Percentiles rank a stretch among this genome's conserved stretches.
These are phyloP conservation scores for Ciona savignyi DNA, from an alignment of 23 tunicate species.

Conservation along the genomic window DNA sequence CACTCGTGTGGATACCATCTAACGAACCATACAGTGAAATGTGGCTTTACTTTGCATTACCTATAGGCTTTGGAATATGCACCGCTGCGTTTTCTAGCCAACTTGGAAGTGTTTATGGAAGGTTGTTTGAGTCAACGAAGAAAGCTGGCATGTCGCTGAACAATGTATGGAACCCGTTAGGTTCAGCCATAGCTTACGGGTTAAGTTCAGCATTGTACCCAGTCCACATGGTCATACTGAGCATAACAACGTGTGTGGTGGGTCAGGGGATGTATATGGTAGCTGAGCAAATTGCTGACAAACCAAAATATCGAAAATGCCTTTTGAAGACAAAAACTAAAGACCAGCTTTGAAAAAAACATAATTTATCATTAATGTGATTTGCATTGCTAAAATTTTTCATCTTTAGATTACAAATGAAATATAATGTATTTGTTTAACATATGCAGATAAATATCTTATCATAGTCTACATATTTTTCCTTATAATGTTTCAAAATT, in stretches of 20 bases:
- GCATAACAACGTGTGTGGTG: slow-evolving; percentile 29
- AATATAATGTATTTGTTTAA: too few species aligned
- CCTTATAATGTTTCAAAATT: too few species aligned
- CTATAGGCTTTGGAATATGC: slow-evolving; percentile 35
- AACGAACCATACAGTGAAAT: background rate
- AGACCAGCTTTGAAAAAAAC: too few species aligned
- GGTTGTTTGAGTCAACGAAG: slow-evolving; percentile 34
- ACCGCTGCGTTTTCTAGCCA: slow-evolving; percentile 37
- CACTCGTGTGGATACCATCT: slow-evolving; percentile 54
- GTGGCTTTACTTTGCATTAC: slow-evolving; percentile 32
- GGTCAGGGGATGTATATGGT: slow-evolving; percentile 38
- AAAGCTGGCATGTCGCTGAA: slow-evolving; percentile 53
- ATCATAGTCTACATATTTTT: too few species aligned
- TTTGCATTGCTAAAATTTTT: too few species aligned
- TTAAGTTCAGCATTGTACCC: slow-evolving; percentile 40
- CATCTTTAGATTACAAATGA: too few species aligned
- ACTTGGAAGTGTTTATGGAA: slow-evolving; percentile 31
- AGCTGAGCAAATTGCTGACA: slow-evolving; percentile 34
- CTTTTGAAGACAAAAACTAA: too few species aligned
- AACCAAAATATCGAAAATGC: slow-evolving; percentile 32
- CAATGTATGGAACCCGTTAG: slow-evolving; percentile 64
- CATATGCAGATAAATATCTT: too few species aligned
- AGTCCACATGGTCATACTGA: slow-evolving; percentile 39
- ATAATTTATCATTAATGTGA: too few species aligned
- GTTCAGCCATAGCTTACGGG: slow-evolving; percentile 62